phyloP scores from a whole-genome alignment of 2,888 invertebrate species.

The Byasa hedistus region DNA sequence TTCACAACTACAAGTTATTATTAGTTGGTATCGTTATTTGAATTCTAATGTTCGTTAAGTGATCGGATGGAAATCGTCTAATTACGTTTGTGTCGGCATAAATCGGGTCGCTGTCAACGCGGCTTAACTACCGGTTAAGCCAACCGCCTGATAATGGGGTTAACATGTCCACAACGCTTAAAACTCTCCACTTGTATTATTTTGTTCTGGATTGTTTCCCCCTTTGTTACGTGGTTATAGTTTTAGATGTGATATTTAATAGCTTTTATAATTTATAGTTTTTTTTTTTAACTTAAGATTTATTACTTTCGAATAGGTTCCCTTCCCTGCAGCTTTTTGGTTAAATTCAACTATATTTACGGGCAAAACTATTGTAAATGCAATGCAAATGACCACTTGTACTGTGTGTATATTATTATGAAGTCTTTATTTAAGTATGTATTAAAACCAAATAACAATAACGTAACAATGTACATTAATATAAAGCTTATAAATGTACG shows the following conservation, averaged over 20 bases:
- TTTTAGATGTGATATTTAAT: not conserved
- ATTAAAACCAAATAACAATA: too few relatives aligned
- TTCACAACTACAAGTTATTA: too few relatives aligned
- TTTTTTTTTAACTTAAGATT: not conserved
- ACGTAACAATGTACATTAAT: not conserved
- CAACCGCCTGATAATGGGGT: constrained; percentile 69
- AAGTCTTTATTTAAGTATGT: too few relatives aligned
- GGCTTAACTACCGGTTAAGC: constrained; percentile 63
- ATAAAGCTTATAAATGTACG: not conserved
- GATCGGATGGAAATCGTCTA: constrained; percentile 64
- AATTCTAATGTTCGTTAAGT: constrained; percentile 49
- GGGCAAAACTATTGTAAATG: too few relatives aligned
- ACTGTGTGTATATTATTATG: too few relatives aligned
- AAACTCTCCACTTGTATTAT: constrained; percentile 48
- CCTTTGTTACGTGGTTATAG: constrained; percentile 2
- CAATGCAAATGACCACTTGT: not conserved
- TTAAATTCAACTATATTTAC: too few relatives aligned
- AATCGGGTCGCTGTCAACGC: constrained; percentile 64
- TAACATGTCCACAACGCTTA: constrained; percentile 67
- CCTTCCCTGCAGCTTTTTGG: not conserved
- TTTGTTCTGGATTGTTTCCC: constrained; percentile 22
- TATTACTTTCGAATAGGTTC: not conserved
- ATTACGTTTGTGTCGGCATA: constrained; percentile 64
- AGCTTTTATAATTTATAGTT: not conserved
- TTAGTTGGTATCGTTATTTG: not conserved